These are phyloP conservation scores for Coreius guichenoti DNA, from an alignment of 2,797 vertebrate genomes.

Conservation along the genomic window DNA sequence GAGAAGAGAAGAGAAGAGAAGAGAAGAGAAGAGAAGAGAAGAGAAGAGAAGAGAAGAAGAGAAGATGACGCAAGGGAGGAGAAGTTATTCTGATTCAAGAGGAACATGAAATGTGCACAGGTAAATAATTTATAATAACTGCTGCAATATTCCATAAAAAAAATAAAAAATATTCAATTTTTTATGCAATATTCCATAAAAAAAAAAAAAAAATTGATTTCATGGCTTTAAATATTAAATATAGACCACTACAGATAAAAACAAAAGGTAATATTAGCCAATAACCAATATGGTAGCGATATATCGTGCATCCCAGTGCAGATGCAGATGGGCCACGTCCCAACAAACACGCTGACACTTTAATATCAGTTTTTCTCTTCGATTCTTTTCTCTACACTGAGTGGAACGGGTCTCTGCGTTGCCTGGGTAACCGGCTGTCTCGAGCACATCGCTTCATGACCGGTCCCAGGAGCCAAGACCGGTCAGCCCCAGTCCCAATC, in stretches of 20 bases:
- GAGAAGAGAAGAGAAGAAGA: too few relatives aligned
- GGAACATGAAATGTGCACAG: background rate
- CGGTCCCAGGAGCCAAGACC: conserved; percentile 58
- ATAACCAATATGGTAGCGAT: background rate
- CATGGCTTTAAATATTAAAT: background rate
- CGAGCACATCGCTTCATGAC: conserved; percentile 53
- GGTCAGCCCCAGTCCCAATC: conserved; percentile 57
- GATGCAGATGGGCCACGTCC: background rate
- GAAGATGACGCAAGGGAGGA: too few relatives aligned
- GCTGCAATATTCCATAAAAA: background rate
- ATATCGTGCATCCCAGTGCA: background rate
- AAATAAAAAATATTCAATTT: too few relatives aligned
- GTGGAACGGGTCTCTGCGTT: conserved; percentile 45
- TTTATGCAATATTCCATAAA: background rate
- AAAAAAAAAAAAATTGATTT: background rate
- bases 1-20: too few relatives aligned
- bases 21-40: too few relatives aligned
- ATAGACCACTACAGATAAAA: background rate
- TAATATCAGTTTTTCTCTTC: conserved; percentile 51
- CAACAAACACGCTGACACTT: conserved; percentile 36
- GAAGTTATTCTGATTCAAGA: too few relatives aligned
- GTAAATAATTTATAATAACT: background rate
- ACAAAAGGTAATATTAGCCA: background rate
- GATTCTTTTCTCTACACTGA: conserved; percentile 33
- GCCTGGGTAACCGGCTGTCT: conserved; percentile 60